These are phyloP conservation scores for Metalampra italica DNA, from an alignment of 2,888 invertebrate species.

Conservation along the genomic window DNA sequence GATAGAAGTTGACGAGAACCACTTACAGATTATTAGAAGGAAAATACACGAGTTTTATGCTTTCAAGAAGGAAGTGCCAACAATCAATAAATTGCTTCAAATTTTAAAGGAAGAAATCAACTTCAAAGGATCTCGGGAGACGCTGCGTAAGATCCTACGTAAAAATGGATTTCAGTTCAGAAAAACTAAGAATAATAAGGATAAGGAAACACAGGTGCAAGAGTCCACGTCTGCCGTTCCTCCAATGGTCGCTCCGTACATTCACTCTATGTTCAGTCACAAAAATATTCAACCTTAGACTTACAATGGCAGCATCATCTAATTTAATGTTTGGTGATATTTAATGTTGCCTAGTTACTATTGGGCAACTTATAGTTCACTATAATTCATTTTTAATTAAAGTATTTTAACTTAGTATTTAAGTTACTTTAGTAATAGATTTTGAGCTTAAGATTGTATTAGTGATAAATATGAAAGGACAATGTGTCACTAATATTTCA, in stretches of 20 bases:
- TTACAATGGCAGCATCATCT: background rate
- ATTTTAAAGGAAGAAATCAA: conserved; percentile 68
- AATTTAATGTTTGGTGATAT: too few species aligned
- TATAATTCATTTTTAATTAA: too few species aligned
- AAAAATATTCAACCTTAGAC: conserved; percentile 59
- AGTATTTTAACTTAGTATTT: too few species aligned
- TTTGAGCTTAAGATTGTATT: too few species aligned
- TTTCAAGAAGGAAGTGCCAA: conserved; percentile 70
- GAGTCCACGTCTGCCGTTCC: conserved; percentile 53
- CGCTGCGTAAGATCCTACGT: conserved; percentile 61
- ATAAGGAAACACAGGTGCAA: conserved; percentile 47
- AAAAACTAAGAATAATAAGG: conserved; percentile 67
- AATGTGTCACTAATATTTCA: too few species aligned
- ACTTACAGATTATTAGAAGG: conserved; percentile 62
- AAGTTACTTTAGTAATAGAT: too few species aligned
- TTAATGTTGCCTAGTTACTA: too few species aligned
- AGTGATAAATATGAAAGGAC: too few species aligned
- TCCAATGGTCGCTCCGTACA: conserved; percentile 63
- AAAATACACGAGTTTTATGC: conserved; percentile 73
- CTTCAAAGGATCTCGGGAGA: conserved; percentile 68
- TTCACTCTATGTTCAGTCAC: conserved; percentile 67
- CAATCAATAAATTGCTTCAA: conserved; percentile 65
- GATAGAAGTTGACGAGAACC: conserved; percentile 69
- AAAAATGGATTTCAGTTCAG: conserved; percentile 72
- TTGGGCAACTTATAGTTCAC: too few species aligned